A percentile compares a stretch with the other conserved stretches of the same genome.
phyloP scores from a whole-genome alignment of 2,113 vertebrate genomes.

The Chinchilla lanigera region DNA sequence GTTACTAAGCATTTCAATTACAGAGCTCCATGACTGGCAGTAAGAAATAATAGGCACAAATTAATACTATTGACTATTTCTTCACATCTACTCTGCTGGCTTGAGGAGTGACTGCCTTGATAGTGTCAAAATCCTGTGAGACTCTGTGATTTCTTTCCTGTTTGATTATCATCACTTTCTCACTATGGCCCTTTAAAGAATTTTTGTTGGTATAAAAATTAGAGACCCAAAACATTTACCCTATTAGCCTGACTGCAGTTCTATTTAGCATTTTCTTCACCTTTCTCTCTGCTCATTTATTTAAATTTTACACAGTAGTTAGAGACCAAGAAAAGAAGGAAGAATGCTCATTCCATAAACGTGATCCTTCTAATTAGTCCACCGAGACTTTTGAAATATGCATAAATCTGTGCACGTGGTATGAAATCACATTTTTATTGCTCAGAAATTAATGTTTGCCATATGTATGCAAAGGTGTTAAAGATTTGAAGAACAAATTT shows the following conservation, averaged over 20 bases:
- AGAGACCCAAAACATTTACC: conserved; percentile 62
- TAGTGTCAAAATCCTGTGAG: conserved; percentile 73
- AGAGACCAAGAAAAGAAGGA: conserved; percentile 78
- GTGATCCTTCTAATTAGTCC: conserved; percentile 82
- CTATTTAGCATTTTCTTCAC: conserved; percentile 72
- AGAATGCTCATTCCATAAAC: conserved; percentile 76
- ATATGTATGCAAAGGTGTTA: conserved; percentile 45
- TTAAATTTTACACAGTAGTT: conserved; percentile 79
- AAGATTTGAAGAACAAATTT: neutral
- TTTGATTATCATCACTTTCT: conserved; percentile 67
- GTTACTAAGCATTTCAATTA: conserved; percentile 86
- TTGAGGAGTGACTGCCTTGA: conserved; percentile 69
- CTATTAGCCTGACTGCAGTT: conserved; percentile 78
- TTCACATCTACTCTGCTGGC: conserved; percentile 76
- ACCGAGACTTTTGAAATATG: conserved; percentile 60
- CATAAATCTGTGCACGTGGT: conserved; percentile 59
- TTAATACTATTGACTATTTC: conserved; percentile 79
- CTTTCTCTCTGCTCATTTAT: conserved; percentile 79
- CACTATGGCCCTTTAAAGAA: conserved; percentile 69
- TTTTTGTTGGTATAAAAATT: conserved; percentile 76
- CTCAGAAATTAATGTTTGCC: conserved; percentile 69
- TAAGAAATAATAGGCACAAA: conserved; percentile 84
- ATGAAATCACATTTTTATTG: conserved; percentile 74
- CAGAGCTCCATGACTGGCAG: conserved; percentile 73
- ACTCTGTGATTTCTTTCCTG: conserved; percentile 70